Base-by-base conservation (phyloP, 2,888 invertebrate genomes). In the Pegoplata infirma region DNA sequence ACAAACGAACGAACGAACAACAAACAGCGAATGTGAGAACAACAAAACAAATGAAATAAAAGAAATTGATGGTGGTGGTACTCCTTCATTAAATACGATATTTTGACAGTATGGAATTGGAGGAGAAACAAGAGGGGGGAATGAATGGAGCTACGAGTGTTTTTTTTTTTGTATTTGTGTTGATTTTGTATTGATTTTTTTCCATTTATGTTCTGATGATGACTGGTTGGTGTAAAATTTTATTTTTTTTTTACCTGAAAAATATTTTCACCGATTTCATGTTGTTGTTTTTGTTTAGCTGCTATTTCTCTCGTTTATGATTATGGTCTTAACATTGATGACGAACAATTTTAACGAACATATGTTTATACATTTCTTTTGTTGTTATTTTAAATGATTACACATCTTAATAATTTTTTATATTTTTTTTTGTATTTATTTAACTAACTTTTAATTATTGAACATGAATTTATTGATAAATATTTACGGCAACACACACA, bases 211-310 rank as follows among this genome's bases (percentile, higher is more conserved):
- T 32, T 53, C 16, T 51, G 44, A 58, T 59, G 19, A 21, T 7
- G 44, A 5, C n/a, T 19, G 23, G 40, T 58, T 40, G 44, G 17
- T 23, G n/a, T n/a, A n/a, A n/a, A n/a, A 25, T 6, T 55, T 64
- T 53, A 7, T 23, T 23, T 59, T 56, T 28, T 19, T 51, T 66
- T 83, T 83, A 84, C 84, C 84, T 84, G 80, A 84, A 71, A 64
- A 84, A 84, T 73, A 80, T 72, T 76, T 82, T 82, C 46, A 82
- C 82, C 71, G 80, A 74, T 81, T 82, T 83, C 83, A 83, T 83
- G 66, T 58, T 49, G 40, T 44, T 55, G 55, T 58, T 72, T 25
- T 47, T 14, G 25, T 51, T 55, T 47, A n/a, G 36, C 36, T 51
- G 23, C 25, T 17, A 23, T 32, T 63, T 14, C 12, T 4, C 32